Percentiles rank a stretch among this genome's conserved stretches.
These are phyloP conservation scores for Euborellia annulipes DNA, from an alignment of 1,140 invertebrate genomes.

Conservation along the genomic window DNA sequence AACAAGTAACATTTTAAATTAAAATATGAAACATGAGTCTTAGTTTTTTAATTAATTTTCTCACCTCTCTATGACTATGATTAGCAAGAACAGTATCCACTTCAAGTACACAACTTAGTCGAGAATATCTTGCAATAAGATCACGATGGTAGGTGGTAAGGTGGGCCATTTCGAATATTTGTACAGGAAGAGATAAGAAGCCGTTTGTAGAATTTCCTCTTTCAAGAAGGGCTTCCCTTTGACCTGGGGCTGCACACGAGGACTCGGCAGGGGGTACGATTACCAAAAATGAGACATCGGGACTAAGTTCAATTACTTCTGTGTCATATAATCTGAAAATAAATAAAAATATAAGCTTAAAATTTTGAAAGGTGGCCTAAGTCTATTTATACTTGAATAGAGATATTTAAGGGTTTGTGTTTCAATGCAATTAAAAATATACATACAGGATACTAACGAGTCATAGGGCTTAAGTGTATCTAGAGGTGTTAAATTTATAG, in stretches of 20 bases:
- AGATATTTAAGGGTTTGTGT: too few relatives aligned
- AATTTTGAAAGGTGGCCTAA: too few relatives aligned
- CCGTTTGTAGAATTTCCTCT: conserved; percentile 37
- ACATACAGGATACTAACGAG: too few relatives aligned
- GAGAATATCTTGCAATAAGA: conserved; percentile 75
- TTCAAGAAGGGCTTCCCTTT: conserved; percentile 62
- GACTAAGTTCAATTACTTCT: conserved; percentile 80
- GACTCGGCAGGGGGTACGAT: conserved; percentile 77
- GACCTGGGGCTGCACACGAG: conserved; percentile 79
- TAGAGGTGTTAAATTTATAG: too few relatives aligned
- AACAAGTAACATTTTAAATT: background rate
- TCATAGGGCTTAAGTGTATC: too few relatives aligned
- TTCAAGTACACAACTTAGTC: conserved; percentile 81
- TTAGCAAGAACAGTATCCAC: conserved; percentile 81
- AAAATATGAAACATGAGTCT: background rate
- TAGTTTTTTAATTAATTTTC: conserved; percentile 8
- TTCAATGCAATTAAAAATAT: too few relatives aligned
- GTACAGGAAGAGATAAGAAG: conserved; percentile 68
- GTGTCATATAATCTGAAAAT: conserved; percentile 61
- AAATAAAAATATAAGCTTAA: too few relatives aligned
- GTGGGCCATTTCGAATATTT: conserved; percentile 88
- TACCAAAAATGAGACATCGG: conserved; percentile 76
- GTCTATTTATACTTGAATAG: too few relatives aligned
- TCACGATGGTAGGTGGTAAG: conserved; percentile 77
- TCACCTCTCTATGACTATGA: conserved; percentile 70